phyloP scores from a whole-genome alignment of 2,797 vertebrate species.

The Chiloscyllium punctatum region DNA sequence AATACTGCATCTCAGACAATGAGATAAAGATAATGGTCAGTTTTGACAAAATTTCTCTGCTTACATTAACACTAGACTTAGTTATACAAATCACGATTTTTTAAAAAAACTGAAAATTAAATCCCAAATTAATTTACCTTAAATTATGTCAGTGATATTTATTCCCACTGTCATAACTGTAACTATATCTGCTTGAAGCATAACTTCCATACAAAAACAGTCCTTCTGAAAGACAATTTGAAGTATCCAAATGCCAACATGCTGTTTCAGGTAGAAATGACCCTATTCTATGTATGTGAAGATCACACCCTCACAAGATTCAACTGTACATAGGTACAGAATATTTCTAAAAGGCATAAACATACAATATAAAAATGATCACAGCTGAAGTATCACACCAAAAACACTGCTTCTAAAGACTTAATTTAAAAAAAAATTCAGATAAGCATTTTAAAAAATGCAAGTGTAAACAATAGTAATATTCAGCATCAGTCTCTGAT shows the following conservation, averaged over 20 bases:
- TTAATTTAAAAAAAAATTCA: background rate
- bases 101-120: background rate
- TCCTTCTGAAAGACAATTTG: background rate
- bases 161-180: background rate
- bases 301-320: background rate
- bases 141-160: background rate
- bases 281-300: background rate
- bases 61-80: background rate
- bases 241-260: background rate
- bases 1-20: slow-evolving; percentile 9
- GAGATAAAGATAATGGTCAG: background rate
- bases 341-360: background rate
- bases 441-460: background rate
- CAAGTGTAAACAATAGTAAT: background rate
- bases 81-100: background rate
- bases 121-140: background rate
- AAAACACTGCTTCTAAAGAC: background rate
- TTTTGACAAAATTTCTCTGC: background rate
- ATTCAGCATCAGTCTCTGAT: background rate
- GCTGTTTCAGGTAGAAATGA: background rate
- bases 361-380: background rate
- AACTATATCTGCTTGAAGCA: background rate
- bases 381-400: background rate
- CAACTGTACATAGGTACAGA: too few species aligned
- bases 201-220: background rate